phyloP scores from a whole-genome alignment of 2,888 invertebrate species.

The Caenorhabditis sinica region DNA sequence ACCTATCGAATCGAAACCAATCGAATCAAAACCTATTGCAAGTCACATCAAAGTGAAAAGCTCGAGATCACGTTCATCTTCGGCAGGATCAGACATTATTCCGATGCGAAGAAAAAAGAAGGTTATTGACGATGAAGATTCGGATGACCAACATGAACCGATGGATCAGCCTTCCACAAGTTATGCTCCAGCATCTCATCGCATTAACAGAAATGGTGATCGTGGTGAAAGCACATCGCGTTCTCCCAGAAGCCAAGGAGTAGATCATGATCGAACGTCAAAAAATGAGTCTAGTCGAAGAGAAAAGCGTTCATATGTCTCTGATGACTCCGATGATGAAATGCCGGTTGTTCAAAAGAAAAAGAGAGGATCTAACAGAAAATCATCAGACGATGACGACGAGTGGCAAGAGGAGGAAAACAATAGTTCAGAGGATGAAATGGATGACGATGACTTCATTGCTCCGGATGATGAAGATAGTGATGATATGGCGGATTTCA shows the following conservation, averaged over 20 bases:
- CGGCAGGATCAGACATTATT: constrained; percentile 2
- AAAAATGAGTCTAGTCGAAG: background rate
- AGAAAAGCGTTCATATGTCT: background rate
- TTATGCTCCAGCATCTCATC: too few relatives aligned
- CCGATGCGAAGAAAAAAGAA: background rate
- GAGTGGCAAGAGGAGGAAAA: background rate
- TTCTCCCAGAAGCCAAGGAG: too few relatives aligned
- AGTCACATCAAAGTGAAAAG: background rate
- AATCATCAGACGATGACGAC: constrained; percentile 7
- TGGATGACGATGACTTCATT: constrained; percentile 17
- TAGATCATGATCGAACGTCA: background rate
- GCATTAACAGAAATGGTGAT: background rate
- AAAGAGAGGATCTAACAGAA: background rate
- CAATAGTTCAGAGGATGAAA: background rate
- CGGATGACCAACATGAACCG: background rate
- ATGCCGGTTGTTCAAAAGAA: constrained; percentile 10
- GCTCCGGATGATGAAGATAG: background rate
- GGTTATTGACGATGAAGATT: background rate
- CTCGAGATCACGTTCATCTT: constrained; percentile 6
- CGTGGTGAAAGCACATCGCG: too few relatives aligned
- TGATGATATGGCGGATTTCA: background rate
- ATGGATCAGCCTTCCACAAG: background rate
- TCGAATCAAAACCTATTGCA: constrained; percentile 4
- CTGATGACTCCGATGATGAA: constrained; percentile 18
- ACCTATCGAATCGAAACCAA: background rate